phyloP scores from a whole-genome alignment of 2,797 vertebrate genomes.

The Cichlasoma orientale region DNA sequence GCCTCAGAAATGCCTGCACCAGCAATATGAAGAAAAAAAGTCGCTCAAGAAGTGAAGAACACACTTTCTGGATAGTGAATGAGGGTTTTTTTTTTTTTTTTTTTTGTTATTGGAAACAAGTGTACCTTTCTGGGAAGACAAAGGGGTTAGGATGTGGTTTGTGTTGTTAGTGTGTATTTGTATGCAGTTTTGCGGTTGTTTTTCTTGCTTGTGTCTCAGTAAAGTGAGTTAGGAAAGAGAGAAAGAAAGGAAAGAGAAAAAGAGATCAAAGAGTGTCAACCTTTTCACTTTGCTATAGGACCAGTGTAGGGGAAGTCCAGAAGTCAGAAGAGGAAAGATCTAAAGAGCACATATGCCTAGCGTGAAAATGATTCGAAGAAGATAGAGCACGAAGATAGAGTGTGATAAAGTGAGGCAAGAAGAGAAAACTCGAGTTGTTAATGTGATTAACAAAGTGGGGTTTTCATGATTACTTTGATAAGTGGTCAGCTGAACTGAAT shows the following conservation, averaged over 20 bases:
- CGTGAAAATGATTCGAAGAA: not conserved
- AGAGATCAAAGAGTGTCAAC: slow-evolving; percentile 5
- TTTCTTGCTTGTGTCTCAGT: not conserved
- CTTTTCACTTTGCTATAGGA: slow-evolving; percentile 15
- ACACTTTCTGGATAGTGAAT: not conserved
- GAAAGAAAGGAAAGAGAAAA: slow-evolving; percentile 4
- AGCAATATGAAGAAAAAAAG: not conserved
- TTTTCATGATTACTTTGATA: not conserved
- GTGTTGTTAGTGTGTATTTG: not conserved
- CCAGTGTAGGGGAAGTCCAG: slow-evolving; percentile 41
- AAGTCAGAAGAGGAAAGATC: slow-evolving; percentile 13
- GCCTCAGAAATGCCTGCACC: not conserved
- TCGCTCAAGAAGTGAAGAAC: not conserved
- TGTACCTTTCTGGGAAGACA: slow-evolving; percentile 41
- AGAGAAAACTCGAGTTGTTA: not conserved
- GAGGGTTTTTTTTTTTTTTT: not conserved
- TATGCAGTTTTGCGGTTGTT: slow-evolving; percentile 16
- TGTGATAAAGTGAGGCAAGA: not conserved
- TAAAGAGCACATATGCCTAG: not conserved
- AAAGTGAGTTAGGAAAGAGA: slow-evolving; percentile 14
- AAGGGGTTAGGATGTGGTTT: slow-evolving; percentile 48
- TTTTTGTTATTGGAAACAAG: slow-evolving; percentile 27
- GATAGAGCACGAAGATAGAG: not conserved
- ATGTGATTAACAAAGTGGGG: not conserved
- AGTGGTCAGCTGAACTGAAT: not conserved